Base-by-base conservation (phyloP, 2,888 invertebrate species). In the Trichacis sp. region DNA sequence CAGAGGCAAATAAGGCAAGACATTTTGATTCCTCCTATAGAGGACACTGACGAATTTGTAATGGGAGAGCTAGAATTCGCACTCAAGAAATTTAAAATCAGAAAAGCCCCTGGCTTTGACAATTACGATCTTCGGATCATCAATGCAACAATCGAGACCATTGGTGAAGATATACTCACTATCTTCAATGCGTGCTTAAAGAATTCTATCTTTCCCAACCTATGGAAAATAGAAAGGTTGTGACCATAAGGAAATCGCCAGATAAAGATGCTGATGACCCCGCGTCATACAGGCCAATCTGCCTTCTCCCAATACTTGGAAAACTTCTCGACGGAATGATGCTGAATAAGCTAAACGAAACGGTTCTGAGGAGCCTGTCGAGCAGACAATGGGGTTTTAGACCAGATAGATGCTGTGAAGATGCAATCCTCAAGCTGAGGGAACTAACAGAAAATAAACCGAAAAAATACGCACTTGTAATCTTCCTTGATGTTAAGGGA, bases 41-140 rank as follows among this genome's bases (percentile, higher is more conserved):
- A 8, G 3, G 4, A 8, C 3, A 24, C 24, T 8, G 4, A 3
- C 24, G 4, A 3, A 5, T 24, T 24, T 8, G 8, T 8, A 5
- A 3, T 3, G 24, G 24, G 8, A 24, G 24, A 24, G 24, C 3
- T 24, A 8, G 24, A 24, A 3, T 3, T 8, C 8, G 24, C 3
- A 24, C 8, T 8, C 4, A 8, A 3, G 8, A 24, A 24, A 8
- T 24, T n/a, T 5, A 24, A 24, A 8, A 8, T 8, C 3, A 24
- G 43, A n/a, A 43, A 43, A n/a, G 43, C 43, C 1, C 40, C 47
- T 15, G 55, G 55, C 2, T 6, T 14, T 8, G 56, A 56, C 15
- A n/a, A 8, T 3, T 15, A 49, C 1, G 49, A 56, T 9, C 6
- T n/a, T 1, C 19, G 29, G n/a, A 19, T 49, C 3, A 2, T 55